A percentile compares a stretch with the other conserved stretches of the same genome.
Conservation (phyloP, 2,888 invertebrate species). For the Leptopilina syphax region DNA sequence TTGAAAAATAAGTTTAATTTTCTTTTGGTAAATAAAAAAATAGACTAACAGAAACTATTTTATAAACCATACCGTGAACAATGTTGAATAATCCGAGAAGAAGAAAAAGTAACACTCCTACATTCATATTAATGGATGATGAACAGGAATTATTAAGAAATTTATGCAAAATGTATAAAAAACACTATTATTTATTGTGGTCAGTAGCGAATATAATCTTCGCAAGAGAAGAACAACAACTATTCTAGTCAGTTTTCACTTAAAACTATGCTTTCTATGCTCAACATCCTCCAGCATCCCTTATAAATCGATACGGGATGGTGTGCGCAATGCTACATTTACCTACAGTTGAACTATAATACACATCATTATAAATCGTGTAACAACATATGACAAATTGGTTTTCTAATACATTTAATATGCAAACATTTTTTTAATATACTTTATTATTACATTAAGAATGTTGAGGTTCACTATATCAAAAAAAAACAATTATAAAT, state of each 20-base stretch:
- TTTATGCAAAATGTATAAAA: neutral
- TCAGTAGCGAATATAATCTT: neutral
- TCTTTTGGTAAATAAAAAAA: neutral
- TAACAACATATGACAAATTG: too few relatives aligned
- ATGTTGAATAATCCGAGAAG: neutral
- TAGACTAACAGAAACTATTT: neutral
- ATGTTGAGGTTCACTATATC: too few relatives aligned
- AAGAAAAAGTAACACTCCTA: neutral
- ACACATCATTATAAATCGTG: too few relatives aligned
- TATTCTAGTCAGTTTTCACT: neutral
- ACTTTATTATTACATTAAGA: too few relatives aligned
- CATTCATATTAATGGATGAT: neutral
- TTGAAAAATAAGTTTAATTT: too few relatives aligned
- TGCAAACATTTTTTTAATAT: too few relatives aligned
- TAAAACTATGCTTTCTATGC: neutral
- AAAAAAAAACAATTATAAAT: too few relatives aligned
- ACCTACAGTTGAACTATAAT: neutral
- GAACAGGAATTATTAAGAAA: neutral
- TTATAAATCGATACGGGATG: neutral
- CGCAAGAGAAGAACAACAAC: neutral
- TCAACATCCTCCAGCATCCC: constrained; percentile 5
- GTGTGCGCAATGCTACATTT: neutral
- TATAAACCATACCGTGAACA: neutral
- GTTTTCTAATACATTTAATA: too few relatives aligned
- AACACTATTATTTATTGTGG: neutral